Percentiles rank a stretch among this genome's conserved stretches.
These are phyloP conservation scores for Drosophila merina DNA, from an alignment of 2,888 invertebrate species.

Conservation along the genomic window DNA sequence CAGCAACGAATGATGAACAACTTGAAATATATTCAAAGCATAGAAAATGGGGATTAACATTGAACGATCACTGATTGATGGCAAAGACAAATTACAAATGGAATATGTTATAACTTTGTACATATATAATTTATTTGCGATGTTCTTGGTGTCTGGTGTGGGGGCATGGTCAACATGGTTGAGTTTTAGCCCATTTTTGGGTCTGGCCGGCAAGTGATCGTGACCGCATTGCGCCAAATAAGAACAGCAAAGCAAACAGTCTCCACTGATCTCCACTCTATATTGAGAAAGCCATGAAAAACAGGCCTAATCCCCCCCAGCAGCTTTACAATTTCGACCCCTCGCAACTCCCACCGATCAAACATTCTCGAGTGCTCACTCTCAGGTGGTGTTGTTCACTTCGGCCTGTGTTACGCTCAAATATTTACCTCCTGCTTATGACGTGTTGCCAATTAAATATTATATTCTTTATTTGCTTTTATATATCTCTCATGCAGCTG, in stretches of 20 bases:
- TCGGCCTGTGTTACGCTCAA: slow-evolving; percentile 16
- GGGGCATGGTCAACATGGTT: slow-evolving; percentile 61
- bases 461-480: slow-evolving; percentile 14
- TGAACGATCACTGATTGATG: slow-evolving; percentile 41
- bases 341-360: not conserved
- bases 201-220: slow-evolving; percentile 50
- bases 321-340: not conserved
- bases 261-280: slow-evolving; percentile 17
- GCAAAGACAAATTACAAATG: slow-evolving; percentile 37
- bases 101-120: slow-evolving; percentile 6
- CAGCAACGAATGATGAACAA: slow-evolving; percentile 17
- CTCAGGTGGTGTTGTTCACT: slow-evolving; percentile 18
- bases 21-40: slow-evolving; percentile 32
- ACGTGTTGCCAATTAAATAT: slow-evolving; percentile 50
- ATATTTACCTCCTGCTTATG: slow-evolving; percentile 57
- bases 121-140: slow-evolving; percentile 1
- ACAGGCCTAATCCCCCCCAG: slow-evolving; percentile 35
- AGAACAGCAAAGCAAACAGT: slow-evolving; percentile 34
- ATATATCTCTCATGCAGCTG: slow-evolving; percentile 24
- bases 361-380: slow-evolving; percentile 11
- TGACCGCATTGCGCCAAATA: slow-evolving; percentile 70
- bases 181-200: slow-evolving; percentile 72
- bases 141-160: slow-evolving; percentile 15
- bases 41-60: slow-evolving; percentile 39
- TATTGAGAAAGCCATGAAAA: slow-evolving; percentile 8